A percentile compares a stretch with the other conserved stretches of the same genome.
Evolutionary conservation across 2,888 invertebrate species (phyloP).

Genomic region (Cenopis cana): DNA sequence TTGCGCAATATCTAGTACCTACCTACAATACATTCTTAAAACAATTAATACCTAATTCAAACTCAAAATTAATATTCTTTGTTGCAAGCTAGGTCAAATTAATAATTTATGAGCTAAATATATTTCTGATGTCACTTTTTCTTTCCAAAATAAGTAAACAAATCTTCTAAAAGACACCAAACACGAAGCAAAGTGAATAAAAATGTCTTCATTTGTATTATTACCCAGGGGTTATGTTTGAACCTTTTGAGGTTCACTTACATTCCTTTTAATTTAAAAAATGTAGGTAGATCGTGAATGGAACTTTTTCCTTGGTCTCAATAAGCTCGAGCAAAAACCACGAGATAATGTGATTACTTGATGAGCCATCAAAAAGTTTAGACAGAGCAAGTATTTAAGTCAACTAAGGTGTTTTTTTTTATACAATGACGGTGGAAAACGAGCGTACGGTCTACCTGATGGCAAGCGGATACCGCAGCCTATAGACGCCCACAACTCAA

Average conservation of each 20-base stretch:
- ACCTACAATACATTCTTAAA: background rate
- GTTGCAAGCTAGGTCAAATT: background rate
- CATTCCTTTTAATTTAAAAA: background rate
- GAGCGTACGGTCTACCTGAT: too few relatives aligned
- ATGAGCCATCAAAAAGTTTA: background rate
- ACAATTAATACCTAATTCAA: background rate
- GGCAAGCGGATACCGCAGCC: too few relatives aligned
- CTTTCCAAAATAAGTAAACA: background rate
- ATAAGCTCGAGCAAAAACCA: conserved; percentile 19
- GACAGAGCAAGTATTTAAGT: background rate
- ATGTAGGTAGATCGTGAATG: background rate
- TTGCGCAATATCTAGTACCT: background rate
- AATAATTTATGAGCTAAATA: background rate
- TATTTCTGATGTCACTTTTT: background rate
- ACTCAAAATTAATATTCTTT: too few relatives aligned
- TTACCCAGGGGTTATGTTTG: too few relatives aligned
- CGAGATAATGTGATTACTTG: background rate
- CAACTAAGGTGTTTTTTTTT: too few relatives aligned
- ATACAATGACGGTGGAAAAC: too few relatives aligned
- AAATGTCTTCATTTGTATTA: background rate
- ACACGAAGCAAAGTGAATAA: background rate
- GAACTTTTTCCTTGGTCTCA: background rate
- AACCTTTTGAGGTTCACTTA: too few relatives aligned
- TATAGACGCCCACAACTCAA: too few relatives aligned
- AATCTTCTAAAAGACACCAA: background rate